phyloP scores from a whole-genome alignment of 1,140 invertebrate genomes.

The Pogonomyrmex barbatus region DNA sequence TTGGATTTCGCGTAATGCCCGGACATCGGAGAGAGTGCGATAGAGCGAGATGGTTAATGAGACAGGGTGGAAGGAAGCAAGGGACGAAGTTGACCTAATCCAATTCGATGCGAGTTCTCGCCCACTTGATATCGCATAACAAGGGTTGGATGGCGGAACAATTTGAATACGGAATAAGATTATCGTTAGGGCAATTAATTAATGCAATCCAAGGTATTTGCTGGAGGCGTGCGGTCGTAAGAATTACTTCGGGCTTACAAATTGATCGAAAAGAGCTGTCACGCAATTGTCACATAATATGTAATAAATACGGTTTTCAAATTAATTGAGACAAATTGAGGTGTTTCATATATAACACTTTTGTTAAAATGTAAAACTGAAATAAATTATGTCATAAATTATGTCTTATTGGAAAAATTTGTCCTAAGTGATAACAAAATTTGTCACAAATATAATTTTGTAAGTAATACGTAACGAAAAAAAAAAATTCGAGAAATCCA shows the following conservation, averaged over 20 bases:
- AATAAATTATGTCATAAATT: not conserved
- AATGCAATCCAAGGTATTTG: slow-evolving; percentile 73
- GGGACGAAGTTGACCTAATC: slow-evolving; percentile 76
- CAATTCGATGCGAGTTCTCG: slow-evolving; percentile 77
- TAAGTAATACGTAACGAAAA: not conserved
- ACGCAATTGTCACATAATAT: not conserved
- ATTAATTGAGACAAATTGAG: not conserved
- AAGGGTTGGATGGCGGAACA: slow-evolving; percentile 74
- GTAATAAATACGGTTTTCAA: slow-evolving; percentile 1
- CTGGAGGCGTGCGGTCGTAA: slow-evolving; percentile 38
- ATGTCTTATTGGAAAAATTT: not conserved
- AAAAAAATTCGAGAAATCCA: slow-evolving; percentile 1
- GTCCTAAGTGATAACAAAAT: not conserved
- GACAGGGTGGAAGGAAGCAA: slow-evolving; percentile 59
- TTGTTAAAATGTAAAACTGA: not conserved
- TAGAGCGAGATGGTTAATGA: slow-evolving; percentile 62
- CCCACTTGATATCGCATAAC: slow-evolving; percentile 77
- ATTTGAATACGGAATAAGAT: slow-evolving; percentile 77
- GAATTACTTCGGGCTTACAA: slow-evolving; percentile 29
- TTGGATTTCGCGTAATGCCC: slow-evolving; percentile 76
- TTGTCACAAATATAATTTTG: not conserved
- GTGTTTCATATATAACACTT: not conserved
- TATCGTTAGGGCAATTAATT: slow-evolving; percentile 75
- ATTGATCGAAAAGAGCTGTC: not conserved
- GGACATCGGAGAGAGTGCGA: slow-evolving; percentile 47